Evolutionary conservation across 2,797 vertebrate genomes (phyloP), one percentile per base, ranked within the genome.

Genomic region (Coracias cyanogaster): DNA sequence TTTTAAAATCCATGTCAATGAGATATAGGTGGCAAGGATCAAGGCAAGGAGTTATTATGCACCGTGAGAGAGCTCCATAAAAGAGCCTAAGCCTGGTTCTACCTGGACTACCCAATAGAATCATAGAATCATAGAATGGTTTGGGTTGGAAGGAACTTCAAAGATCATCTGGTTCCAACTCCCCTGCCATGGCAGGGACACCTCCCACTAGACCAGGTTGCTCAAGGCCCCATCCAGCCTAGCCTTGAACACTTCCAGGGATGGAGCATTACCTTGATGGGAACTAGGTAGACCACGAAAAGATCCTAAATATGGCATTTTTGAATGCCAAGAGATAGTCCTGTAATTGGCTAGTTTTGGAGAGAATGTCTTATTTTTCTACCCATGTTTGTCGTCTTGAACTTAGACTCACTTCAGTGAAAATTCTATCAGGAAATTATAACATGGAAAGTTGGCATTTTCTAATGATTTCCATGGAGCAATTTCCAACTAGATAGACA

Each of bases 391-490:
- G 58, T 90, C 57, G 19, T 65, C 78, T 19, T 60, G 67, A 79
- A 62, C 67, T 89, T 48, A 85, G 89, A 41, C 52, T 19, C 39
- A 66, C 82, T 72, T 92, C 84, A 91, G 79, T 2, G 2, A 85
- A 91, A 85, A 17, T 29, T 73, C 52, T 33, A 54, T 89, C 78
- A 69, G 89, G 74, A 89, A 94, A 80, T 79, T 26, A 33, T 35
- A 82, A 71, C 77, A 25, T 57, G 90, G 93, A 93, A 96, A 94
- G 78, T 83, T 93, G 93, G 95, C 92, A 18, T 95, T 89, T 90
- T 83, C 76, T 20, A 46, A 57, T 29, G 3, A 67, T 96, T 97
- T 94, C 94, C 91, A 67, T 2, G 11, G 85, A 77, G 54, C 80
- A 8, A 7, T 84, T 96, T 90, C 92, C 95, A 96, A 17, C 64